Percentiles rank a stretch among this genome's conserved stretches.
Conservation (phyloP, 2,888 invertebrate genomes). For the Neelides folsomi region DNA sequence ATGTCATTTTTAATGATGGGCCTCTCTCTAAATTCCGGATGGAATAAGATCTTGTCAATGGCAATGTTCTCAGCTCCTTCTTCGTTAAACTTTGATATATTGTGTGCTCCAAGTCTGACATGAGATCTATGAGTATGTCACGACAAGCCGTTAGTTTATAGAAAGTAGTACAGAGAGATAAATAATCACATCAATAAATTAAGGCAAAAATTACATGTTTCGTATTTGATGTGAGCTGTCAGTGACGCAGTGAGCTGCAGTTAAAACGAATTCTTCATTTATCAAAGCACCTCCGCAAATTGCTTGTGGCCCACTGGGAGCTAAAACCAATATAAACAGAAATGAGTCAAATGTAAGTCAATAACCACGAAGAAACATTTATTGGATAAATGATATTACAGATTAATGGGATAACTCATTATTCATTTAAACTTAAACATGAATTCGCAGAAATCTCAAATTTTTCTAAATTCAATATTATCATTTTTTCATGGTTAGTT, state of each 20-base stretch:
- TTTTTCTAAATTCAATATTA: too few species aligned
- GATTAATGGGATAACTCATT: too few species aligned
- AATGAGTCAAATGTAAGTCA: neutral
- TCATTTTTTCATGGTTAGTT: too few species aligned
- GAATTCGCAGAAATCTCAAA: too few species aligned
- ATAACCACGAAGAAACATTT: too few species aligned
- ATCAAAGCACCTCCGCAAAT: slow-evolving; percentile 12
- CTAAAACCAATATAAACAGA: neutral
- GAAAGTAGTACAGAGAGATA: neutral
- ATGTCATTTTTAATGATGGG: slow-evolving; percentile 13
- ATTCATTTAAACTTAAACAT: too few species aligned
- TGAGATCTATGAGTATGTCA: slow-evolving; percentile 8
- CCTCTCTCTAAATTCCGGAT: slow-evolving; percentile 9
- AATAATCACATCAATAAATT: neutral
- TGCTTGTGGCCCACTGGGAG: slow-evolving; percentile 4
- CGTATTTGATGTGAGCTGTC: slow-evolving; percentile 2
- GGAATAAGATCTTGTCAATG: slow-evolving; percentile 6
- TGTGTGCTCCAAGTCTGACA: slow-evolving; percentile 10
- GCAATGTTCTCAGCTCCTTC: slow-evolving; percentile 9
- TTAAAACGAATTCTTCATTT: slow-evolving; percentile 10
- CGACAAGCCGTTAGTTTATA: neutral
- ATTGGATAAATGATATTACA: too few species aligned
- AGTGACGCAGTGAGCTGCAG: slow-evolving; percentile 14
- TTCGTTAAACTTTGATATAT: slow-evolving; percentile 5
- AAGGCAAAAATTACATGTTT: slow-evolving; percentile 5